Conservation (phyloP, 2,113 vertebrate genomes). For the Bos taurus region ARS-UCD2.0 NC_037339.1:24546501-24547000, state of each 20-base stretch:
- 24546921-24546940: not conserved
- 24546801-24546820: conserved; percentile 83
- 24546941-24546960: not conserved
- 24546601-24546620: conserved; percentile 67
- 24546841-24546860: conserved; percentile 89
- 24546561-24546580: conserved; percentile 73
- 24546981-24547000: not conserved
- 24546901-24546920: not conserved
- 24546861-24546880: conserved; percentile 77
- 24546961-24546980: not conserved
- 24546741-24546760: conserved; percentile 81
- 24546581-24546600: conserved; percentile 78
- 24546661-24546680: conserved; percentile 72
- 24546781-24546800: conserved; percentile 84
- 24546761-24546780: conserved; percentile 92
- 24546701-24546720: conserved; percentile 70
- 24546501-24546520: not conserved
- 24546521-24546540: conserved; percentile 57
- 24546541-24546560: conserved; percentile 62
- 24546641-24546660: conserved; percentile 63
- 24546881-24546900: not conserved
- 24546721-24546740: conserved; percentile 47
- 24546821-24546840: conserved; percentile 87
- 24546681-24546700: conserved; percentile 42
- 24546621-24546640: conserved; percentile 71